Base-by-base conservation (phyloP, 1,140 invertebrate genomes). In the Planococcus citri region DNA sequence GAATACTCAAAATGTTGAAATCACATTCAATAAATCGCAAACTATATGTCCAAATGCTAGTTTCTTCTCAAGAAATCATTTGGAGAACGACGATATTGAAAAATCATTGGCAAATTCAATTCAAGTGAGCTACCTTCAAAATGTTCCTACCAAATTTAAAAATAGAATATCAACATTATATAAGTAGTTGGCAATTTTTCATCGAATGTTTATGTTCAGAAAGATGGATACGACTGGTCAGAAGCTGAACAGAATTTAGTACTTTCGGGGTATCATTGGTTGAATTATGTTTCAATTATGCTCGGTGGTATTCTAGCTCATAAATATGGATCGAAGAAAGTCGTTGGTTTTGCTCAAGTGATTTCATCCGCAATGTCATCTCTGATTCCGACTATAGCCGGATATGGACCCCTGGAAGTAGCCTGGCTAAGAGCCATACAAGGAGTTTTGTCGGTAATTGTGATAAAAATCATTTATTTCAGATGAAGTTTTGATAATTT, bases 281-380 rank as follows among this genome's bases (percentile, higher is more conserved):
- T 64, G 22, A 64, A 27, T 64, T 64, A 27, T 24, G 1, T 64
- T 1, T 64, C 60, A 25, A 64, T 64, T 25, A 10, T 92, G 9
- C 88, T 89, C 0, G 90, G 88, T 6, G 88, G 88, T 9, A 76
- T 88, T 27, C 72, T 90, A 20, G 87, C 87, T 0, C 81, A 85
- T 69, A 83, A 82, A 73, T 88, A 86, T 73, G 87, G 88, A 0
- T 87, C 87, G 0, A 90, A 91, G 77, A 74, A 82, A 22, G 79
- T 91, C 0, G 88, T 90, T 68, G 88, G 88, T 0, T 72, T 82
- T 17, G 82, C 85, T 0, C 88, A 92, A 77, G 79, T 88, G 8
- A 74, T 84, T 0, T 85, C 87, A 0, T 83, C 85, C 1, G 68
- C 90, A 17, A 78, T 89, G 3, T 88, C 88, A 41, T 83, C 91